A percentile compares a stretch with the other conserved stretches of the same genome.
Evolutionary conservation across 2,888 invertebrate species (phyloP).

Genomic region (Baronia brevicornis): DNA sequence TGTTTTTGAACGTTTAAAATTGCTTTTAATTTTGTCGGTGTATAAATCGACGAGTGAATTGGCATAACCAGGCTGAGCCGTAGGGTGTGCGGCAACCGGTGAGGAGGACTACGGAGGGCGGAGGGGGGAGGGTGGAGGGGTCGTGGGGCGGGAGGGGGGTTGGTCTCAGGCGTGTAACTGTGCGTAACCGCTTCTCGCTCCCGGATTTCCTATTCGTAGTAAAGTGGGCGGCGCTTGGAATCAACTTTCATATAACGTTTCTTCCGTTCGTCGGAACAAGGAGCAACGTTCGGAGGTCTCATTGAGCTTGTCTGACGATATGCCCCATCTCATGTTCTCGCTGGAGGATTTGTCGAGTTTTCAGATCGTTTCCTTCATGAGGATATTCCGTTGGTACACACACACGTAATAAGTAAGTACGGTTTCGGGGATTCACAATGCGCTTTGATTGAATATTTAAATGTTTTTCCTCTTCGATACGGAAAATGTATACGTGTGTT

Average conservation of each 20-base stretch:
- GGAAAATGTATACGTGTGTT: too few species aligned
- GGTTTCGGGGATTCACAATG: slow-evolving; percentile 65
- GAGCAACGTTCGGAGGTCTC: slow-evolving; percentile 61
- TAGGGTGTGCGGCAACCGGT: slow-evolving; percentile 46
- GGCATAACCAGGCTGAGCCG: slow-evolving; percentile 59
- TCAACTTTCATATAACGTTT: slow-evolving; percentile 68
- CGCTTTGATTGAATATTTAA: slow-evolving; percentile 50
- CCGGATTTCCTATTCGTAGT: slow-evolving; percentile 75
- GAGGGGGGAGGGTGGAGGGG: slow-evolving; percentile 27
- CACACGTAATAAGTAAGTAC: slow-evolving; percentile 65
- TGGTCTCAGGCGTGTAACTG: slow-evolving; percentile 70
- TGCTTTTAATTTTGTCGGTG: slow-evolving; percentile 70
- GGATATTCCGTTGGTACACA: slow-evolving; percentile 51
- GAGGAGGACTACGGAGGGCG: slow-evolving; percentile 33
- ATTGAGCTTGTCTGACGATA: slow-evolving; percentile 67
- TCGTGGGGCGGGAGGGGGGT: slow-evolving; percentile 31
- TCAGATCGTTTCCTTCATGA: slow-evolving; percentile 69
- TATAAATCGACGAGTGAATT: slow-evolving; percentile 71
- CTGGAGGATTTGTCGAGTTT: slow-evolving; percentile 71
- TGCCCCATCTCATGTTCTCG: slow-evolving; percentile 71
- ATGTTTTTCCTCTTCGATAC: too few species aligned
- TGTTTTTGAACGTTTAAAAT: slow-evolving; percentile 65
- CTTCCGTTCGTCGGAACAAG: slow-evolving; percentile 63
- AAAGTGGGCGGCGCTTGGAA: slow-evolving; percentile 70
- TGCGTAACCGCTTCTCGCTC: slow-evolving; percentile 72